Evolutionary conservation across 2,113 vertebrate genomes (phyloP), one percentile per base, ranked within the genome.

Genomic region (Lampris megalopsis): DNA sequence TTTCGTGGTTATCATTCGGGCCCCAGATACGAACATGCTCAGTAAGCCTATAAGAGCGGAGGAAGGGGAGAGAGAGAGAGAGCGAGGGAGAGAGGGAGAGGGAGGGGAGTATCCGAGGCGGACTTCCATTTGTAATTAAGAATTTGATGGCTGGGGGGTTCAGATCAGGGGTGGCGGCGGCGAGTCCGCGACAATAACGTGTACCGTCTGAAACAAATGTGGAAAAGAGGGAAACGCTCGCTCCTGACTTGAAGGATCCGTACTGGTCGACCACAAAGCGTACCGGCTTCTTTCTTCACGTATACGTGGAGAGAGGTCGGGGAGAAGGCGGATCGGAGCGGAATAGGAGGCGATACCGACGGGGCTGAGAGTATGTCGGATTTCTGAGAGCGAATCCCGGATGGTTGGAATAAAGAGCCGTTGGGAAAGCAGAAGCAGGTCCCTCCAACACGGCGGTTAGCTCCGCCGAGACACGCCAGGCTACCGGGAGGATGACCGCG

Each of bases 121-220:
- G 82, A 81, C 77, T 71, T 86, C 80, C 87, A 90, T 91, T 91
- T 83, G 87, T 86, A 84, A 86, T 73, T 79, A 88, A 82, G 50
- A 78, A 81, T 74, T 77, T 78, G 87, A 71, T 66, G 77, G 77
- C 74, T 63, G 57, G 73, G 62, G 73, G 62, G 72, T 82, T 82
- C 77, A 88, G 65, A 89, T 74, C 65, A 66, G 75, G 70, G 80
- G 52, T 73, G 73, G 50, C 36, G 52, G 73, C 10, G 52, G 73
- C 10, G 69, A 66, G 69, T 77, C 73, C 24, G 50, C 2, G 64
- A 79, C 79, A 71, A 48, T 74, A 67, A 58, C 3, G n/a, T 11
- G 13, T 65, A 82, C 70, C 40, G 50, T 58, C 60, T 58, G 49
- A 64, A 41, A 49, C 58, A 63, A 65, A 82, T 9, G 43, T 77